These are phyloP conservation scores for Cichladusa arquata DNA, from an alignment of 2,113 vertebrate genomes.

Conservation along the genomic window DNA sequence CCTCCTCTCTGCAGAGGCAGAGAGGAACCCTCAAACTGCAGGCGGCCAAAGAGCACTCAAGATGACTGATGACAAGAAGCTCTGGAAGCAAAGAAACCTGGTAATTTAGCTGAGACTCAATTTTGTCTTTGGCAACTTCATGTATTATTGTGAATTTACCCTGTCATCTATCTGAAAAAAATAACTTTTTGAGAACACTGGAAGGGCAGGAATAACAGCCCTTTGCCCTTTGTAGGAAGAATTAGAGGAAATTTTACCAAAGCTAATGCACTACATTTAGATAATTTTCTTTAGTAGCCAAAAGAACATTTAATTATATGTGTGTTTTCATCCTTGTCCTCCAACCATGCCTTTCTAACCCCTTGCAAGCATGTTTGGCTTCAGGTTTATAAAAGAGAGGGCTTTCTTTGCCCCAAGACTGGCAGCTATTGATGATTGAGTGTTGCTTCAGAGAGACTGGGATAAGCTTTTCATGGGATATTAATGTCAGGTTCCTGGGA, in stretches of 20 bases:
- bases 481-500: not conserved
- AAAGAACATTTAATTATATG: conserved; percentile 1
- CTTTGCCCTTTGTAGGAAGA: not conserved
- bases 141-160: conserved; percentile 36
- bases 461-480: not conserved
- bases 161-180: conserved; percentile 51
- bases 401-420: not conserved
- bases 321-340: not conserved
- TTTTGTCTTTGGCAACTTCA: conserved; percentile 27
- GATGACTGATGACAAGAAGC: conserved; percentile 7
- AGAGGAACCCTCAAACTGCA: not conserved
- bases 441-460: not conserved
- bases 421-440: not conserved
- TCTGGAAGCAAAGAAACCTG: conserved; percentile 1
- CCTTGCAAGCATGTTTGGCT: not conserved
- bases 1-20: not conserved
- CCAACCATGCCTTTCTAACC: not conserved
- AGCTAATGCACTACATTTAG: not conserved
- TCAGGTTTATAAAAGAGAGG: not conserved
- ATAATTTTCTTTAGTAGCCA: not conserved
- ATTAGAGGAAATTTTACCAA: conserved; percentile 10
- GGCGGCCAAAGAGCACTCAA: not conserved
- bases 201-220: not conserved
- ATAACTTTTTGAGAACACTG: not conserved
- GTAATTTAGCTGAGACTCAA: conserved; percentile 18